phyloP scores from a whole-genome alignment of 2,797 vertebrate genomes.

The Hozukius guyotensis region DNA sequence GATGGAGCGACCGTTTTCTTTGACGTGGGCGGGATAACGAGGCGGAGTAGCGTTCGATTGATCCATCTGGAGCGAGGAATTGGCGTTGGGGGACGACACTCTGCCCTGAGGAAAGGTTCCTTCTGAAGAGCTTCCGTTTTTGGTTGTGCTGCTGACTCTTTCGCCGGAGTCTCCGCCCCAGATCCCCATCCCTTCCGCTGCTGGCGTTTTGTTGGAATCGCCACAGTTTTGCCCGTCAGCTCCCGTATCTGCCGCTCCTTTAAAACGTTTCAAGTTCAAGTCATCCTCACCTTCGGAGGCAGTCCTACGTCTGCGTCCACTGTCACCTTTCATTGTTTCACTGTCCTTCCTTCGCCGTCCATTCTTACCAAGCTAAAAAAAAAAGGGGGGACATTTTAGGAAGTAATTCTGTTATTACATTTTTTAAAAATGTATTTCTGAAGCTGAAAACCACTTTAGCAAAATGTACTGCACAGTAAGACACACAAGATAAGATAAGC shows the following conservation, averaged over 20 bases:
- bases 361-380: slow-evolving; percentile 68
- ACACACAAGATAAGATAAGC: neutral
- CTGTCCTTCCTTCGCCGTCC: slow-evolving; percentile 77
- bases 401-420: neutral
- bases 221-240: slow-evolving; percentile 82
- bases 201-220: slow-evolving; percentile 83
- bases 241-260: slow-evolving; percentile 84
- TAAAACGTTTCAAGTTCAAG: slow-evolving; percentile 93
- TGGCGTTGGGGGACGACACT: slow-evolving; percentile 62
- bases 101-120: slow-evolving; percentile 61
- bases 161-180: slow-evolving; percentile 84
- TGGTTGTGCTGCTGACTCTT: slow-evolving; percentile 78
- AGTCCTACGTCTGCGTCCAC: slow-evolving; percentile 90
- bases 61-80: slow-evolving; percentile 83
- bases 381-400: neutral
- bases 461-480: neutral
- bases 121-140: slow-evolving; percentile 74
- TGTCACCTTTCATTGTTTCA: slow-evolving; percentile 83
- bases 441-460: neutral
- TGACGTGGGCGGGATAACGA: slow-evolving; percentile 84
- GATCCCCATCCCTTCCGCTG: slow-evolving; percentile 83
- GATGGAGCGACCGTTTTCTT: slow-evolving; percentile 93
- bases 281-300: slow-evolving; percentile 92
- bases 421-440: neutral
- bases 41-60: slow-evolving; percentile 79